Evolutionary conservation across 2,888 invertebrate species (phyloP).

Genomic region (Dascillus cervinus): DNA sequence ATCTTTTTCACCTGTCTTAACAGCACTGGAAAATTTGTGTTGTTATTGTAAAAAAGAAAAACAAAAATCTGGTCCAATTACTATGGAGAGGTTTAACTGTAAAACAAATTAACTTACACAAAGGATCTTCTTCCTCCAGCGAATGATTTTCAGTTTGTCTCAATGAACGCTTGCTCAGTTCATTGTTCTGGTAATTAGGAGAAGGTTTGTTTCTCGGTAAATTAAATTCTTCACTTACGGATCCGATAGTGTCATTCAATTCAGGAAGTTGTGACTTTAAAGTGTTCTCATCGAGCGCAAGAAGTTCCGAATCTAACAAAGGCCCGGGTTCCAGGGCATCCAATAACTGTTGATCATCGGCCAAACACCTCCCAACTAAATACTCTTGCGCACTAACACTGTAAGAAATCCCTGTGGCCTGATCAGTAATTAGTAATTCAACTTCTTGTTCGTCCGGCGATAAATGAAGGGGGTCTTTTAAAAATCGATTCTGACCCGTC

Average conservation of each 20-base stretch:
- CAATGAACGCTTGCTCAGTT: slow-evolving; percentile 9
- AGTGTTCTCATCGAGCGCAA: slow-evolving; percentile 34
- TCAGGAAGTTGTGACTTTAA: slow-evolving; percentile 34
- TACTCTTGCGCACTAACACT: slow-evolving; percentile 24
- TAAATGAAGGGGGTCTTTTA: slow-evolving; percentile 23
- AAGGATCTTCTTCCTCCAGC: slow-evolving; percentile 30
- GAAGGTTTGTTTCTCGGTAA: background rate
- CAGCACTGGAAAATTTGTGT: too few relatives aligned
- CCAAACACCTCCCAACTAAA: slow-evolving; percentile 33
- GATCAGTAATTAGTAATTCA: slow-evolving; percentile 40
- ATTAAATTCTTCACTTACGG: background rate
- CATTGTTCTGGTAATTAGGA: background rate
- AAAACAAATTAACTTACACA: too few relatives aligned
- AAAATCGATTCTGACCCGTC: slow-evolving; percentile 29
- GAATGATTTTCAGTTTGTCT: slow-evolving; percentile 11
- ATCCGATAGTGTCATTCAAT: slow-evolving; percentile 20
- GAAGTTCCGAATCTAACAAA: slow-evolving; percentile 29
- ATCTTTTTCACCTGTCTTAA: too few relatives aligned
- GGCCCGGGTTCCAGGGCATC: slow-evolving; percentile 31
- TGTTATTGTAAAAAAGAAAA: too few relatives aligned
- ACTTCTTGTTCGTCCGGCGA: slow-evolving; percentile 33
- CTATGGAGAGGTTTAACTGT: too few relatives aligned
- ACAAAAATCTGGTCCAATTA: too few relatives aligned
- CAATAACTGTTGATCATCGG: slow-evolving; percentile 34
- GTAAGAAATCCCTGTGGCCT: slow-evolving; percentile 31